Conservation (phyloP, 2,113 vertebrate genomes). For the Micronycteris hirsuta region DNA sequence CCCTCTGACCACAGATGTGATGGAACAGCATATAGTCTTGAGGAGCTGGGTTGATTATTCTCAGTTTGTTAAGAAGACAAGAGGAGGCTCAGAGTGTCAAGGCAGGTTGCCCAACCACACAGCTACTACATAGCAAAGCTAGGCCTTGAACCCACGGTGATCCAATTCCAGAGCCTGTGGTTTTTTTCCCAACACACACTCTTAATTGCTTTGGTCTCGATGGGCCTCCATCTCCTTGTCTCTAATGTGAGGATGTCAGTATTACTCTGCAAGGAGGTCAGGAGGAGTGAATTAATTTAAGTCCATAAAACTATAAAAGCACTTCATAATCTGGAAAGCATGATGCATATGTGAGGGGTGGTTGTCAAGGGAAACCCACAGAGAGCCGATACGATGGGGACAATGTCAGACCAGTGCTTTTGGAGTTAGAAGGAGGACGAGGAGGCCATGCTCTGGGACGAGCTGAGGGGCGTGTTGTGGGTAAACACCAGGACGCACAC, state of each 20-base stretch:
- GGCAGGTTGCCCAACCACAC: not conserved
- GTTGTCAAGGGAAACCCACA: not conserved
- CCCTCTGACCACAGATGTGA: not conserved
- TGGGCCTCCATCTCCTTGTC: not conserved
- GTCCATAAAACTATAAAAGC: not conserved
- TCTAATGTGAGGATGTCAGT: not conserved
- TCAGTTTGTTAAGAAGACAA: not conserved
- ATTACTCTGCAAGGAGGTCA: not conserved
- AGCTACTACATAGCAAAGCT: not conserved
- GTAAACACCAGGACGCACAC: not conserved
- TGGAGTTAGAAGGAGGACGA: not conserved
- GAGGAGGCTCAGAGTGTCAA: not conserved
- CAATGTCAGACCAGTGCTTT: not conserved
- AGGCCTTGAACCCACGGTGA: not conserved
- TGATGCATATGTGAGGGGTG: not conserved
- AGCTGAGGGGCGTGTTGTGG: not conserved
- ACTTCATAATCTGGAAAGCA: not conserved
- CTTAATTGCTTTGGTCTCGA: not conserved
- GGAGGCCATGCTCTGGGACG: not conserved
- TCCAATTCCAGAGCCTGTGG: not conserved
- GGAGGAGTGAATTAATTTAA: not conserved
- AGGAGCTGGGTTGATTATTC: not conserved
- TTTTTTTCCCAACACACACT: not conserved
- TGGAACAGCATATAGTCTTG: not conserved
- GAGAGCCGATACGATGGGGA: not conserved